Percentiles rank a stretch among this genome's conserved stretches.
Evolutionary conservation across 2,113 vertebrate genomes (phyloP).

Genomic region (Phodopus roborovskii): DNA sequence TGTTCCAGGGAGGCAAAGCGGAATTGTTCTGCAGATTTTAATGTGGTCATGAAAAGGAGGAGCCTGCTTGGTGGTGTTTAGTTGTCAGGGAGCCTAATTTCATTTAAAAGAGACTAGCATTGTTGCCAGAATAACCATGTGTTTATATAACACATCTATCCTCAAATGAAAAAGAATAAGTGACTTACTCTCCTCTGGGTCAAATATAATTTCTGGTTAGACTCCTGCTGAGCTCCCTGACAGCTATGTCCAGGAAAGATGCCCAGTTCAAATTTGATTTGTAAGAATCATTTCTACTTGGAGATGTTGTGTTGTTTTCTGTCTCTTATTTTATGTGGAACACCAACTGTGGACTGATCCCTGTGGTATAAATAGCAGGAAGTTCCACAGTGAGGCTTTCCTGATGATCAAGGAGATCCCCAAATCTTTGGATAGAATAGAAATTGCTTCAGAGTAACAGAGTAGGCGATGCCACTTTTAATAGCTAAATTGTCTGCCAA

Average conservation of each 20-base stretch:
- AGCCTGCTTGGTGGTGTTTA: constrained; percentile 8
- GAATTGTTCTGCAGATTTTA: not conserved
- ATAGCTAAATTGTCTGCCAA: not conserved
- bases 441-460: not conserved
- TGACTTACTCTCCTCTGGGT: constrained; percentile 53
- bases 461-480: not conserved
- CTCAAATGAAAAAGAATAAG: constrained; percentile 40
- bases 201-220: constrained; percentile 60
- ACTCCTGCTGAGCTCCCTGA: not conserved
- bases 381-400: not conserved
- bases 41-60: constrained; percentile 11
- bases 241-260: constrained; percentile 34
- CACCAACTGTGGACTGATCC: not conserved
- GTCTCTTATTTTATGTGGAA: constrained; percentile 26
- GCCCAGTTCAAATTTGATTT: constrained; percentile 34
- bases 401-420: not conserved
- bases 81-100: constrained; percentile 39
- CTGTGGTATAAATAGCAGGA: not conserved
- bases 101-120: constrained; percentile 66
- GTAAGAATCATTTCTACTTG: constrained; percentile 52
- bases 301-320: constrained; percentile 38
- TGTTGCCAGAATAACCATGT: constrained; percentile 23
- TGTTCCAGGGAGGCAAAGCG: not conserved
- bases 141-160: not conserved
- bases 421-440: not conserved